Conservation (phyloP, 1,140 invertebrate species). For the Drosophila nigromelanica region DNA sequence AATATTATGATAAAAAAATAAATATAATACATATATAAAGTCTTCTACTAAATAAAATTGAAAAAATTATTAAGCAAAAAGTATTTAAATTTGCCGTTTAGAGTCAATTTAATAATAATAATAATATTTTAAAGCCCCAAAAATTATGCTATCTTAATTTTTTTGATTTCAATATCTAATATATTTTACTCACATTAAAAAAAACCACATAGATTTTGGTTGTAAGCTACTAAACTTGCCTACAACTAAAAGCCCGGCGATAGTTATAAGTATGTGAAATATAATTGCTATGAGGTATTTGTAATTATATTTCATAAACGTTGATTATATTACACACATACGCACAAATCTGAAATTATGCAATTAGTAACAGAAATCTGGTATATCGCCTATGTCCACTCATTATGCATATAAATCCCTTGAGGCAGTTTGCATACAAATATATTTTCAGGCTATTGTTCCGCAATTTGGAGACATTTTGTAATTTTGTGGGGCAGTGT, state of each 20-base stretch:
- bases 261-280: too few relatives aligned
- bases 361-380: slow-evolving; percentile 22
- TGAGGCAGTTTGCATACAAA: slow-evolving; percentile 1
- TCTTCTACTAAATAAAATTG: too few relatives aligned
- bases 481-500: slow-evolving; percentile 46
- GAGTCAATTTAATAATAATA: too few relatives aligned
- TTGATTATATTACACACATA: slow-evolving; percentile 3
- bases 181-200: not conserved
- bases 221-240: too few relatives aligned
- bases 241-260: too few relatives aligned
- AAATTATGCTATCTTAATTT: slow-evolving; percentile 30
- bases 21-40: too few relatives aligned
- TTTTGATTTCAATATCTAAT: too few relatives aligned
- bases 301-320: not conserved
- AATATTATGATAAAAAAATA: too few relatives aligned
- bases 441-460: slow-evolving; percentile 39
- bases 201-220: too few relatives aligned
- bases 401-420: slow-evolving; percentile 31
- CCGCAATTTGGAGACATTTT: slow-evolving; percentile 28
- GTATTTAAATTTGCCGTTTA: not conserved
- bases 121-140: not conserved
- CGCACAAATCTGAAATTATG: not conserved
- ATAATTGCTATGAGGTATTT: too few relatives aligned
- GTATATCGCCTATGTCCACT: slow-evolving; percentile 17
- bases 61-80: too few relatives aligned